phyloP scores from a whole-genome alignment of 2,797 vertebrate species.

The Chiloscyllium punctatum region DNA sequence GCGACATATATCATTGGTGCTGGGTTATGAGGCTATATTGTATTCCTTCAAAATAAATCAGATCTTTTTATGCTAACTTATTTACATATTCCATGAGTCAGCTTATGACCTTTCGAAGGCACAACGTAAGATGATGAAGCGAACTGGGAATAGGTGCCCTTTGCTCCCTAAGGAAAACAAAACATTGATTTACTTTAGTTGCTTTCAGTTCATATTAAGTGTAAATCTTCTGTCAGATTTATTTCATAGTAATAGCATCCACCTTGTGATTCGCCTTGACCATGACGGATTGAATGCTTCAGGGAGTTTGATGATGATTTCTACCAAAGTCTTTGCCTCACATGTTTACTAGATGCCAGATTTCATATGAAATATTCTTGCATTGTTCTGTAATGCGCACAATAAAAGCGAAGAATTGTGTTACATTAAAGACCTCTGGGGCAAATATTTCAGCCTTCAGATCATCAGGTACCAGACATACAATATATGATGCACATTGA shows the following conservation, averaged over 20 bases:
- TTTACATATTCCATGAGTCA: not conserved
- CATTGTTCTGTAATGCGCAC: not conserved
- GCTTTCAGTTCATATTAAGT: not conserved
- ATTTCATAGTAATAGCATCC: not conserved
- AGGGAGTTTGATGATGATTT: not conserved
- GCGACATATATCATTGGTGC: not conserved
- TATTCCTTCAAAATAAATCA: not conserved
- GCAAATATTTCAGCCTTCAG: no score
- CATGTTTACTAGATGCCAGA: not conserved
- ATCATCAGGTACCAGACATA: no score
- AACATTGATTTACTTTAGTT: not conserved
- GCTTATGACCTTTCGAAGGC: not conserved
- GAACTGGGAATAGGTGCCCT: no score
- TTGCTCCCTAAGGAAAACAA: not conserved
- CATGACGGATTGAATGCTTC: not conserved
- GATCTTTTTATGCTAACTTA: not conserved
- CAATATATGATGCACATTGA: no score
- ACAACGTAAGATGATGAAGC: not conserved
- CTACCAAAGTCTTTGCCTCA: not conserved
- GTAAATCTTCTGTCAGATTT: not conserved
- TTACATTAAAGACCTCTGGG: not conserved
- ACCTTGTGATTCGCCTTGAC: not conserved
- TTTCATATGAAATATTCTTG: not conserved
- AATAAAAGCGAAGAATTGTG: not conserved
- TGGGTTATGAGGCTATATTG: not conserved